These are phyloP conservation scores for Caenorhabditis sp. DNA, from an alignment of 2,888 invertebrate genomes.

Conservation along the genomic window DNA sequence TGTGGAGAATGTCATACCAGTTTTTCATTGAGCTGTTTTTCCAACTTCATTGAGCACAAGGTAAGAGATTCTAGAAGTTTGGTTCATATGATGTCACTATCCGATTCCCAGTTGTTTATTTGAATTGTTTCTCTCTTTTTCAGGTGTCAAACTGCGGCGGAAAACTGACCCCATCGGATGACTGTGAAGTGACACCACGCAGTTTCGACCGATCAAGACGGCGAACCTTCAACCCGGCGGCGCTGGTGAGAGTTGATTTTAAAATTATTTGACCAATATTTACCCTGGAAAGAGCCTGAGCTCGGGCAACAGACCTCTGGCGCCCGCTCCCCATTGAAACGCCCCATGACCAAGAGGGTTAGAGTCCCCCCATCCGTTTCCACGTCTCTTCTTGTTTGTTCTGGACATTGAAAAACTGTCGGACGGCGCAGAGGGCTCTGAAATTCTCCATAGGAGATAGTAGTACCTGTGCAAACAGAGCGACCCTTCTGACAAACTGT, in stretches of 20 bases:
- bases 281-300: slow-evolving; percentile 40
- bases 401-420: slow-evolving; percentile 64
- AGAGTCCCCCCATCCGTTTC: slow-evolving; percentile 24
- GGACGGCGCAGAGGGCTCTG: slow-evolving; percentile 55
- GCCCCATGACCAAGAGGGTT: slow-evolving; percentile 58
- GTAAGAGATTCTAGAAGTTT: slow-evolving; percentile 62
- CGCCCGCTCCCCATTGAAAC: slow-evolving; percentile 40
- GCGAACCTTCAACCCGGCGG: slow-evolving; percentile 70
- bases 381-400: slow-evolving; percentile 58
- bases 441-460: slow-evolving; percentile 53
- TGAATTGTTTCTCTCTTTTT: slow-evolving; percentile 20
- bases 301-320: slow-evolving; percentile 37
- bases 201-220: slow-evolving; percentile 71
- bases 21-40: slow-evolving; percentile 78
- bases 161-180: slow-evolving; percentile 77
- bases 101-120: slow-evolving; percentile 4
- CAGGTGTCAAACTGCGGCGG: slow-evolving; percentile 76
- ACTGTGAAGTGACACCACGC: slow-evolving; percentile 66
- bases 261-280: slow-evolving; percentile 51
- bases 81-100: slow-evolving; percentile 21
- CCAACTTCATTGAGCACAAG: slow-evolving; percentile 82
- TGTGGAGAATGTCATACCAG: slow-evolving; percentile 80
- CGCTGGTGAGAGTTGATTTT: slow-evolving; percentile 58
- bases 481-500: slow-evolving; percentile 53
- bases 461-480: slow-evolving; percentile 63